Base-by-base conservation (phyloP, 2,797 vertebrate genomes). In the Spheniscus humboldti region DNA sequence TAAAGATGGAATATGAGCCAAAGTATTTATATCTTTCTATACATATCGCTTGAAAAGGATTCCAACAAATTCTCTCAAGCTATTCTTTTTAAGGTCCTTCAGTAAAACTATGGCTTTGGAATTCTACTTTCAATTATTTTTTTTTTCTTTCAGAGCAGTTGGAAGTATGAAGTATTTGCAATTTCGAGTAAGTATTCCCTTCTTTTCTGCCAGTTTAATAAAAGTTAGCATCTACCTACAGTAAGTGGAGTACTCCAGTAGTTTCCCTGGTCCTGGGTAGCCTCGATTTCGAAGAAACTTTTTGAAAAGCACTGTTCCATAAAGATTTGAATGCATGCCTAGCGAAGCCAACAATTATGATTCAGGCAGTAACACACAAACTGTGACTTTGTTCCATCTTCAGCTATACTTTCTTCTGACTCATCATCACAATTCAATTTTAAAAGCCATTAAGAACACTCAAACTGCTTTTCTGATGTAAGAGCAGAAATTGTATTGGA, bases 361-460 rank as follows among this genome's bases (percentile, higher is more conserved):
- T 89, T 96, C 94, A 92, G 84, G 75, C 95, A 92, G 67, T 59
- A 87, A 23, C 53, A 74, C 62, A 75, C 64, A 94, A 91, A 86
- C 68, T 67, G 79, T 79, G 60, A 93, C 75, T 96, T 45, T 92
- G 84, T 97, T 96, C 93, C 81, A 86, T 96, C 93, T 88, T 82
- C 83, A 90, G 86, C 91, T 95, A 89, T 97, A 95, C 95, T 92
- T 80, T 97, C 81, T 84, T 97, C 96, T 91, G 93, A 94, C 76
- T 84, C 75, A 95, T 92, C 96, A 92, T 76, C 93, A 91, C 92
- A 97, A 94, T 91, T 96, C 93, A 88, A 94, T 96, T 96, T 94
- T 94, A 89, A 96, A 97, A 97, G 83, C 94, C 92, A 95, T 96
- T 91, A 97, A 80, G 93, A 88, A 91, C 73, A 86, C 64, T 91